Evolutionary conservation across 2,888 invertebrate species (phyloP).

Genomic region (Hirudinaria manillensis): DNA sequence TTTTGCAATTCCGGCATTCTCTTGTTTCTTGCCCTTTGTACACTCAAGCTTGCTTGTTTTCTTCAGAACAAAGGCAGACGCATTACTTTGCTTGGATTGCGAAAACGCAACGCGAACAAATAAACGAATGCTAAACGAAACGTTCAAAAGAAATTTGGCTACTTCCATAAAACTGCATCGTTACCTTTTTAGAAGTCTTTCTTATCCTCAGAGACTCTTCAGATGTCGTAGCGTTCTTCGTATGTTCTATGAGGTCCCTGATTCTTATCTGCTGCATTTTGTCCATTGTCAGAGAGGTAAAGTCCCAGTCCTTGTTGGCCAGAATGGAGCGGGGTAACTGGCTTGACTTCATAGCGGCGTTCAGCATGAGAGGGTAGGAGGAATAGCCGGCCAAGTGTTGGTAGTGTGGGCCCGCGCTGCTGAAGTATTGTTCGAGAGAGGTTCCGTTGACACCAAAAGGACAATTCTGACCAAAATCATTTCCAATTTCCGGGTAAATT

Average conservation of each 20-base stretch:
- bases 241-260: slow-evolving; percentile 5
- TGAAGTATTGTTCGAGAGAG: neutral
- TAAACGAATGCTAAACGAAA: no score
- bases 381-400: neutral
- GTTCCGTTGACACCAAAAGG: neutral
- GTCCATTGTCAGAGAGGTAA: neutral
- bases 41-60: no score
- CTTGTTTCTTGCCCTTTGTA: no score
- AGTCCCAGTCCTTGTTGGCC: slow-evolving; percentile 9
- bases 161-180: no score
- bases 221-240: neutral
- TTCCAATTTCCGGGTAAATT: no score
- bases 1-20: no score
- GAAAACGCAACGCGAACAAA: no score
- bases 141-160: no score
- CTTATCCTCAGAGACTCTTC: neutral
- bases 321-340: no score
- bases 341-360: neutral
- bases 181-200: neutral
- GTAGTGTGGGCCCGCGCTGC: neutral
- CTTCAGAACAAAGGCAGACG: no score
- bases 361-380: neutral
- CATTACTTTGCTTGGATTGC: no score
- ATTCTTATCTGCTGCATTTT: neutral
- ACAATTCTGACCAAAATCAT: neutral